A percentile compares a stretch with the other conserved stretches of the same genome.
phyloP scores from a whole-genome alignment of 2,888 invertebrate genomes.

The Mesochorus sp. region DNA sequence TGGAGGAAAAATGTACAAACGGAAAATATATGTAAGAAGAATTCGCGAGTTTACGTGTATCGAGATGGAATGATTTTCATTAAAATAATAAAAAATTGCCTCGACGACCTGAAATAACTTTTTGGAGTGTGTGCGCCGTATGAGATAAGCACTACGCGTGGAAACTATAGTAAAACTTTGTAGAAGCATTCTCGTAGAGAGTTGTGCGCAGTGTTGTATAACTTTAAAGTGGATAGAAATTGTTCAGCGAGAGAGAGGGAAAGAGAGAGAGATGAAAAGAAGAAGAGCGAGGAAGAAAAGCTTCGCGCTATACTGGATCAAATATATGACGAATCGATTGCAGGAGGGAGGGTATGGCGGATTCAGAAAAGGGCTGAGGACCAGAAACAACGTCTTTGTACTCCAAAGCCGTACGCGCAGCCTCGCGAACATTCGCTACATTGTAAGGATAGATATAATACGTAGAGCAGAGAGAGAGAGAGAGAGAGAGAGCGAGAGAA shows the following conservation, averaged over 20 bases:
- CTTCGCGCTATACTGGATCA: slow-evolving; percentile 33
- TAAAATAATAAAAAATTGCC: too few species aligned
- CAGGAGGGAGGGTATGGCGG: slow-evolving; percentile 13
- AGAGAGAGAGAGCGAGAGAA: slow-evolving; percentile 3
- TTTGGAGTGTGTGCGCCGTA: slow-evolving; percentile 15
- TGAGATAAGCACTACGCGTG: neutral
- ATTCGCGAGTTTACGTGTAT: slow-evolving; percentile 15
- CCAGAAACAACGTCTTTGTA: slow-evolving; percentile 49
- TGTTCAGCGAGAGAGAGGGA: slow-evolving; percentile 24
- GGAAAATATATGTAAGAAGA: slow-evolving; percentile 16
- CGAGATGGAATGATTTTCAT: neutral
- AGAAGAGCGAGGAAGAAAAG: too few species aligned
- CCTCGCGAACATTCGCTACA: slow-evolving; percentile 39
- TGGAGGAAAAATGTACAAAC: neutral
- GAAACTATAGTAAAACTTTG: slow-evolving; percentile 41
- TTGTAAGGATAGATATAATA: slow-evolving; percentile 45
- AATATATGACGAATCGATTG: slow-evolving; percentile 49
- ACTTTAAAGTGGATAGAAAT: slow-evolving; percentile 44
- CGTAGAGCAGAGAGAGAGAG: slow-evolving; percentile 17
- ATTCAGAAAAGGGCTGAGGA: slow-evolving; percentile 5
- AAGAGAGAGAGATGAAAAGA: too few species aligned
- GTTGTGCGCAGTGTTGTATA: slow-evolving; percentile 19
- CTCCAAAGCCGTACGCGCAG: slow-evolving; percentile 27
- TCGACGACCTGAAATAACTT: slow-evolving; percentile 24
- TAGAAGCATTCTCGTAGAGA: slow-evolving; percentile 1